A percentile compares a stretch with the other conserved stretches of the same genome.
Evolutionary conservation across 2,797 vertebrate species (phyloP).

Genomic region (Hoplostethus atlanticus): DNA sequence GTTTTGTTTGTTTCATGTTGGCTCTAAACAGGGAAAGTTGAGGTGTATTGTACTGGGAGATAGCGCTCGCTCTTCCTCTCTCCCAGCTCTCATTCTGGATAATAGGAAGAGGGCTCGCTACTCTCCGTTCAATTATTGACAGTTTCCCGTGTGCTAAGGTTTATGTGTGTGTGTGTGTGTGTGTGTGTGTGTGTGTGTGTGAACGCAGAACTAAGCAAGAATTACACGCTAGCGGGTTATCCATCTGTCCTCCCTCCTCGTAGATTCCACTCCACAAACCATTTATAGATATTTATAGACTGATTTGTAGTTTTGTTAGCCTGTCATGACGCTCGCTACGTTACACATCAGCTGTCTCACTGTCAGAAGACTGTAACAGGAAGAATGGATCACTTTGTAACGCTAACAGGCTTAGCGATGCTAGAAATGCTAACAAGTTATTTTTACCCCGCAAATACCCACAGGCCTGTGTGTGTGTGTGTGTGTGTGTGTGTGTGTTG

Average conservation of each 20-base stretch:
- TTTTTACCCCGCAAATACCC: too few relatives aligned
- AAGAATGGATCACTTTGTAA: too few relatives aligned
- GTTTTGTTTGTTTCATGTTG: slow-evolving; percentile 78
- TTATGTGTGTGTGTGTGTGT: slow-evolving; percentile 18
- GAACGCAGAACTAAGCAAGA: neutral
- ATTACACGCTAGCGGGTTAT: neutral
- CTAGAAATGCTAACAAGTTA: too few relatives aligned
- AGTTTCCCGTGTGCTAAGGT: slow-evolving; percentile 29
- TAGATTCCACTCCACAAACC: slow-evolving; percentile 7
- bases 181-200: neutral
- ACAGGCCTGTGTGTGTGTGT: too few relatives aligned
- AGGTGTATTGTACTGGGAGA: slow-evolving; percentile 67
- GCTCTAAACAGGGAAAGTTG: slow-evolving; percentile 69
- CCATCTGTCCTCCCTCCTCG: neutral
- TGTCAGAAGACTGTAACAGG: too few relatives aligned
- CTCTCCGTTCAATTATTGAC: slow-evolving; percentile 63
- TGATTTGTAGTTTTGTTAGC: neutral
- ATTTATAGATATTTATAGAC: neutral
- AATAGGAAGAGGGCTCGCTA: slow-evolving; percentile 44
- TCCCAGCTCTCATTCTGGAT: slow-evolving; percentile 65
- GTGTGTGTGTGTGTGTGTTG: too few relatives aligned
- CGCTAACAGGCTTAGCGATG: too few relatives aligned
- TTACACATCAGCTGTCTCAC: neutral
- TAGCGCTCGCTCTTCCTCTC: slow-evolving; percentile 21
- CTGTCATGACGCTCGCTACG: neutral